phyloP scores from a whole-genome alignment of 2,797 vertebrate species.

The Geotrypetes seraphini region DNA sequence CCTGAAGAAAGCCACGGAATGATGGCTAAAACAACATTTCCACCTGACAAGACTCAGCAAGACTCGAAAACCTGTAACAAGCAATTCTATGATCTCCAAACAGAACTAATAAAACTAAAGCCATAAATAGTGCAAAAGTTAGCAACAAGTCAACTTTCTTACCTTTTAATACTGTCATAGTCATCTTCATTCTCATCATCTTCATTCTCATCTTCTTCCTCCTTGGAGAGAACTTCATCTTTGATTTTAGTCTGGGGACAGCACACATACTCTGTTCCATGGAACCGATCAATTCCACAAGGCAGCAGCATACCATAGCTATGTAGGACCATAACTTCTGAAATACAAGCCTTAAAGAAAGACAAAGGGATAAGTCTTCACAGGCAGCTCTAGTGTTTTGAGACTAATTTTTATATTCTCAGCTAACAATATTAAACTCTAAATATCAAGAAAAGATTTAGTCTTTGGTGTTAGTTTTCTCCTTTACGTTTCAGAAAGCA shows the following conservation, averaged over 20 bases:
- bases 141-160: not conserved
- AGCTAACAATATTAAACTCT: no score
- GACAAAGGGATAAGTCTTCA: not conserved
- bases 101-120: not conserved
- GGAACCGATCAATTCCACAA: constrained; percentile 86
- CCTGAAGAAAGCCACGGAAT: no score
- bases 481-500: no score
- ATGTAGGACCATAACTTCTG: constrained; percentile 75
- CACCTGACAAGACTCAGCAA: no score
- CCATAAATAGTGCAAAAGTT: not conserved
- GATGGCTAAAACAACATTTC: no score
- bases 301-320: constrained; percentile 93
- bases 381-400: no score
- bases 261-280: constrained; percentile 89
- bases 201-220: constrained; percentile 47
- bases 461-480: no score
- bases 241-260: constrained; percentile 65
- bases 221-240: constrained; percentile 54
- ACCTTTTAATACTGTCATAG: constrained; percentile 62
- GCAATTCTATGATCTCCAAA: not conserved
- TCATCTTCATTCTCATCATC: constrained; percentile 42
- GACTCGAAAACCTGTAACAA: no score
- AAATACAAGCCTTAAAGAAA: constrained; percentile 69
- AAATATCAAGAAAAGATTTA: no score
- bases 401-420: no score